Conservation (phyloP, 1,140 invertebrate species). For the Sarcophaga bullata region DNA sequence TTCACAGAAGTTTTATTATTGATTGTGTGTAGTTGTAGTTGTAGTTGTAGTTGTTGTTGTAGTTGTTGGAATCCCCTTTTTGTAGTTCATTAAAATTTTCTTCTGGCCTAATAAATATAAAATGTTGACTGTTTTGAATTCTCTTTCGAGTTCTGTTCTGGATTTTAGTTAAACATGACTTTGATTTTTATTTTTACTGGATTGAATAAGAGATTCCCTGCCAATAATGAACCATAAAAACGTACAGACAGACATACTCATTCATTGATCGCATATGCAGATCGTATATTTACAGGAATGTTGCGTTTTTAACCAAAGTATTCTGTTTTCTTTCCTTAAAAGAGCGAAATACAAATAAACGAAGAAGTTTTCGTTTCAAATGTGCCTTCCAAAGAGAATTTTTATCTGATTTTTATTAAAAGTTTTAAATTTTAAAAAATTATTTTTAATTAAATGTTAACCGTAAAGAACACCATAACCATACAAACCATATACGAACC, state of each 20-base stretch:
- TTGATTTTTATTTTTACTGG: conserved; percentile 24
- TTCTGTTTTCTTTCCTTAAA: not conserved
- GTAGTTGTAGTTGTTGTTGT: not conserved
- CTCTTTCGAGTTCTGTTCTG: not conserved
- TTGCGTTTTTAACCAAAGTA: not conserved
- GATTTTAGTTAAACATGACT: not conserved
- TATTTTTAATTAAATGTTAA: conserved; percentile 36
- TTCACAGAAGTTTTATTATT: conserved; percentile 25
- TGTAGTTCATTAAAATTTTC: conserved; percentile 41
- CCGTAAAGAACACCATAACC: no score
- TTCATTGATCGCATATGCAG: conserved; percentile 32
- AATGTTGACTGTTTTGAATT: conserved; percentile 10
- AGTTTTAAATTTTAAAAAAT: conserved; percentile 38
- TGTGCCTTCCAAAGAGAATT: conserved; percentile 2
- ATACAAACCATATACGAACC: no score
- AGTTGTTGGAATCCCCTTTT: not conserved
- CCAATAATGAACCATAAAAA: conserved; percentile 40
- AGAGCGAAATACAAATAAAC: not conserved
- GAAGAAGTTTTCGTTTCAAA: not conserved
- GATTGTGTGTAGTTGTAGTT: not conserved
- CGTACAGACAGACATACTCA: not conserved
- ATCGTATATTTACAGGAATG: not conserved
- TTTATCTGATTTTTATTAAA: conserved; percentile 40
- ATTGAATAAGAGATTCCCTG: conserved; percentile 42
- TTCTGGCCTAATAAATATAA: conserved; percentile 40